Conservation (phyloP, 2,797 vertebrate species). For the Pipistrellus nathusii region DNA sequence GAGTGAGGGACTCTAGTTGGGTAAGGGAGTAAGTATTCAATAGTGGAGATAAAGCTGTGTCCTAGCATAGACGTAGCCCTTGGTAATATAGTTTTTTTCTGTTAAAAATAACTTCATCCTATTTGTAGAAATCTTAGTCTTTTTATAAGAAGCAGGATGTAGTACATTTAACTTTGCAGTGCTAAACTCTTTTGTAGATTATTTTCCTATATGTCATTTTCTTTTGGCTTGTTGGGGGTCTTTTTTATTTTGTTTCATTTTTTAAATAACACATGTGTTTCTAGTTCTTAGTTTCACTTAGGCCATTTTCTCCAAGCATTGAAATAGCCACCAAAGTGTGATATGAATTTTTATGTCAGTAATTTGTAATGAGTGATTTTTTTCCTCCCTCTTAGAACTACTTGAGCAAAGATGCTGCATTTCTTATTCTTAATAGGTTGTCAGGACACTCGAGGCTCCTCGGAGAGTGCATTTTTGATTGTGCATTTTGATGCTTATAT, state of each 20-base stretch:
- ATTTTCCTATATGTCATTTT: conserved; percentile 11
- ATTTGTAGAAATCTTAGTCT: not conserved
- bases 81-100: not conserved
- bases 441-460: not conserved
- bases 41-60: not conserved
- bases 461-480: not conserved
- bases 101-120: not conserved
- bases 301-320: conserved; percentile 22
- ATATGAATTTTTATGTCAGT: conserved; percentile 28
- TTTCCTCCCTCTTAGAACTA: not conserved
- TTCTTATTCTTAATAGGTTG: not conserved
- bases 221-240: conserved; percentile 23
- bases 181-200: not conserved
- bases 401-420: not conserved
- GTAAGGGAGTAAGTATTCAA: not conserved
- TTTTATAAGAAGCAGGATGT: conserved; percentile 9
- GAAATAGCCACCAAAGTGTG: conserved; percentile 43
- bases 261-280: not conserved
- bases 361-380: not conserved
- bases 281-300: not conserved
- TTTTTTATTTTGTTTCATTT: not conserved
- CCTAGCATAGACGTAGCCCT: not conserved
- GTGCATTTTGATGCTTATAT: not conserved
- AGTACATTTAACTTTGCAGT: not conserved
- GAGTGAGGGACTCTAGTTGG: not conserved